Evolutionary conservation across 2,888 invertebrate genomes (phyloP), one percentile per base, ranked within the genome.

Genomic region (Agonopterix arenella): DNA sequence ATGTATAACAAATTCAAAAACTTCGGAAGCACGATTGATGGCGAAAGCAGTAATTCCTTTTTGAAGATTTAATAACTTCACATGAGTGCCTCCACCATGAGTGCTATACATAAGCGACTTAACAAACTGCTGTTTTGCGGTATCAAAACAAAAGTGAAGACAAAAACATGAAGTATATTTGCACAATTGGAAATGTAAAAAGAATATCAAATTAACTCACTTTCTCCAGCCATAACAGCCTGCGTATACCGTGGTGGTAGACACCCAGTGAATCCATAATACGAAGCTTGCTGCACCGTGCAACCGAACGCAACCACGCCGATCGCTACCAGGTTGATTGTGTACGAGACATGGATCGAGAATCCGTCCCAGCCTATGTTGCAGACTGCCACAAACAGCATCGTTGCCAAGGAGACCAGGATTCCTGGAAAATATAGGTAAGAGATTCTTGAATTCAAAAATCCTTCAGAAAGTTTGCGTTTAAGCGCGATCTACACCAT

Each of bases 161-260:
- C 13, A 13, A 13, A 13, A 13, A 13, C 13, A 7, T 28, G 28
- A 28, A 28, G 28, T 28, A 13, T 13, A 13, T 13, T 13, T 2
- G 13, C 1, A 28, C 28, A 28, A 28, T 28, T 28, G 28, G 28
- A 28, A 28, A 28, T 28, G 28, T 28, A 7, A 28, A 28, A 28
- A n/a, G n/a, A n/a, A 7, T 4, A 40, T 40, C 40, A 4, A 41
- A 36, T 28, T 40, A 18, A 86, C 91, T 91, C 89, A 94, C 97
- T 97, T 91, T 97, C 97, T 53, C 97, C 97, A 4, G 95, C 95
- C 97, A 97, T 97, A 1, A 97, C 96, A 37, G 97, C 97, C 78
- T 97, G 97, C 0, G 97, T 97, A 69, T 97, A 97, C 57, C 94
- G 90, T 56, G 95, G 93, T 16, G 97, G 97, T 55, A 97, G 85